phyloP scores from a whole-genome alignment of 2,113 vertebrate species.

The Circaetus cinerascens region DNA sequence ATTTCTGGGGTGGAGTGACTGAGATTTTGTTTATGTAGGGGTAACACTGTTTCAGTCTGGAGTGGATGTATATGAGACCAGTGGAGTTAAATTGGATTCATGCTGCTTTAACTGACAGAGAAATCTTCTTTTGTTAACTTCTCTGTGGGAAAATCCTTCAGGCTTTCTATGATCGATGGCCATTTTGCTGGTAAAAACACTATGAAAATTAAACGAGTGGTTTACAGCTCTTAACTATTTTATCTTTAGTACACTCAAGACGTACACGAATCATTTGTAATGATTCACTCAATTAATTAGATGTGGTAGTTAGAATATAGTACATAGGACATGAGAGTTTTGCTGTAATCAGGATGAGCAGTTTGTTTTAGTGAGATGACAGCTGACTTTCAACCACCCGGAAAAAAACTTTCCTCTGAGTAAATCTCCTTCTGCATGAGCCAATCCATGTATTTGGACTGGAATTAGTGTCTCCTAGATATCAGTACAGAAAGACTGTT shows the following conservation, averaged over 20 bases:
- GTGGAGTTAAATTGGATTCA: conserved; percentile 22
- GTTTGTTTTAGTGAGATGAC: background rate
- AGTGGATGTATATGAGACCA: background rate
- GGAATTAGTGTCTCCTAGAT: background rate
- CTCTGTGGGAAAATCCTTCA: conserved; percentile 21
- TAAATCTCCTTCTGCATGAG: background rate
- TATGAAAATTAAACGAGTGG: background rate
- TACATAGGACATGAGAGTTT: background rate
- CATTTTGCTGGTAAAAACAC: conserved; percentile 13
- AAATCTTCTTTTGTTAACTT: conserved; percentile 29
- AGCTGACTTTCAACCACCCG: background rate
- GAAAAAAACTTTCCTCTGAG: background rate
- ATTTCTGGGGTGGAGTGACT: background rate
- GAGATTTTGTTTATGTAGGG: background rate
- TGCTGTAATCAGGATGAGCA: background rate
- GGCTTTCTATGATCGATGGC: conserved; percentile 1
- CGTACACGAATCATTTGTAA: background rate
- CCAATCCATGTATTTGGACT: background rate
- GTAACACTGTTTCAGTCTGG: background rate
- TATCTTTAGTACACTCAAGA: background rate
- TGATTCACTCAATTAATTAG: background rate
- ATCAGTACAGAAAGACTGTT: background rate
- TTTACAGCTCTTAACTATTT: background rate
- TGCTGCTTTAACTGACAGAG: conserved; percentile 33
- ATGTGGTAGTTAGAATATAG: background rate